These are phyloP conservation scores for Psittacara wagleri DNA, from an alignment of 2,113 vertebrate genomes.

Conservation along the genomic window DNA sequence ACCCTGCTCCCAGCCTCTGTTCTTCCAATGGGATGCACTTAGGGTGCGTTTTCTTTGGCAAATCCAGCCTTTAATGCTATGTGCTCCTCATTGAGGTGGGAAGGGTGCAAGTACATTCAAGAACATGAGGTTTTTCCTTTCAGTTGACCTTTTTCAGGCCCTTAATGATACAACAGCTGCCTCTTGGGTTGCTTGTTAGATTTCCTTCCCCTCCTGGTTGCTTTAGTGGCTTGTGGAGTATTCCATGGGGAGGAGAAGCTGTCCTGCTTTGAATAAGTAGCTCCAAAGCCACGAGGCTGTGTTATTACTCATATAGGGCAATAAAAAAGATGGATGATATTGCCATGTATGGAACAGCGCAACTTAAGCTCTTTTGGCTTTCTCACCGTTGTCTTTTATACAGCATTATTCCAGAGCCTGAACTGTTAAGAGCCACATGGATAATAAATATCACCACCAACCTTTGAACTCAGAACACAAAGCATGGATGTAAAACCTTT, in stretches of 20 bases:
- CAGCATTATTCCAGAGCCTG: neutral
- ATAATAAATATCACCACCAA: neutral
- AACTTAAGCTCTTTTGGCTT: neutral
- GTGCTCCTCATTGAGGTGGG: neutral
- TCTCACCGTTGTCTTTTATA: neutral
- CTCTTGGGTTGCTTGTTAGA: neutral
- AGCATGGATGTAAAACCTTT: neutral
- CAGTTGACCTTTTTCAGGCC: neutral
- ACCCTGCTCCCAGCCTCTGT: neutral
- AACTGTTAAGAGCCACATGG: neutral
- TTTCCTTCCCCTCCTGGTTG: neutral
- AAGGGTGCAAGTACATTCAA: neutral
- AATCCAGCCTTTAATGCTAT: accelerated
- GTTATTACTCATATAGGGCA: neutral
- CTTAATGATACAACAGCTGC: neutral
- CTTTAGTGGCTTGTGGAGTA: neutral
- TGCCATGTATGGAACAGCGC: neutral
- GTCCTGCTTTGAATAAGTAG: neutral
- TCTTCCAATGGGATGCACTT: neutral
- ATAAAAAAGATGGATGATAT: neutral
- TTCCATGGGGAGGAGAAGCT: neutral
- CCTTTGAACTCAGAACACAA: neutral
- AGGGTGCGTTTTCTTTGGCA: neutral
- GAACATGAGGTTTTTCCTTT: neutral
- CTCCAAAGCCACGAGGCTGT: neutral